These are phyloP conservation scores for Petrocephalus microphthalmus DNA, from an alignment of 2,113 vertebrate genomes.

Conservation along the genomic window DNA sequence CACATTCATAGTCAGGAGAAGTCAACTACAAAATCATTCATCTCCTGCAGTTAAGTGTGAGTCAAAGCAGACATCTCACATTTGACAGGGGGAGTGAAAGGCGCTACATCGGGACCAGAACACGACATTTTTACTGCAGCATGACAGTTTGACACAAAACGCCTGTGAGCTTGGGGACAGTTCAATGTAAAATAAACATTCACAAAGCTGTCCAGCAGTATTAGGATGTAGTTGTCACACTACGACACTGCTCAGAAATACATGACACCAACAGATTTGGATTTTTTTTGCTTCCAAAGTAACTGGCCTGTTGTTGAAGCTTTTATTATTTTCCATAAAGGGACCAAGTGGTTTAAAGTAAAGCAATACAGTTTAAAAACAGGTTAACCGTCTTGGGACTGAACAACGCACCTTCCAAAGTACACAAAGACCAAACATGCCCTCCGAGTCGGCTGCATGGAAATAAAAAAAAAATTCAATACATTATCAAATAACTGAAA, in stretches of 20 bases:
- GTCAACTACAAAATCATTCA: not conserved
- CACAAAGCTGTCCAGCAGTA: not conserved
- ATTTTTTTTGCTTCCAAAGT: not conserved
- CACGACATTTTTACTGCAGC: not conserved
- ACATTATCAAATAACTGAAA: slow-evolving; percentile 23
- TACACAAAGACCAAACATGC: slow-evolving; percentile 38
- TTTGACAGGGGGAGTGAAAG: not conserved
- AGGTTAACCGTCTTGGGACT: not conserved
- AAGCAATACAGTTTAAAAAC: slow-evolving; percentile 36
- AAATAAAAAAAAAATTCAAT: slow-evolving; percentile 35
- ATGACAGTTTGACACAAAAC: not conserved
- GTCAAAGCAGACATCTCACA: not conserved
- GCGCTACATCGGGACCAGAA: not conserved
- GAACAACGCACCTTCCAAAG: slow-evolving; percentile 44
- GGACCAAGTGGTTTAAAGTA: slow-evolving; percentile 29
- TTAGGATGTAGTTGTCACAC: not conserved
- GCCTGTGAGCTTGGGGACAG: not conserved
- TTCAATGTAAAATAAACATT: not conserved
- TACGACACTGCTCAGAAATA: not conserved
- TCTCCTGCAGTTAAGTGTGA: not conserved
- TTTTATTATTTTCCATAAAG: slow-evolving; percentile 54
- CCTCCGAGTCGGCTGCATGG: slow-evolving; percentile 26
- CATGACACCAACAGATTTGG: not conserved
- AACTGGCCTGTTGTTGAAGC: slow-evolving; percentile 3
- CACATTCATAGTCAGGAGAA: not conserved